Evolutionary conservation across 2,888 invertebrate species (phyloP), one percentile per base, ranked within the genome.

Genomic region (Drosophila limbata): DNA sequence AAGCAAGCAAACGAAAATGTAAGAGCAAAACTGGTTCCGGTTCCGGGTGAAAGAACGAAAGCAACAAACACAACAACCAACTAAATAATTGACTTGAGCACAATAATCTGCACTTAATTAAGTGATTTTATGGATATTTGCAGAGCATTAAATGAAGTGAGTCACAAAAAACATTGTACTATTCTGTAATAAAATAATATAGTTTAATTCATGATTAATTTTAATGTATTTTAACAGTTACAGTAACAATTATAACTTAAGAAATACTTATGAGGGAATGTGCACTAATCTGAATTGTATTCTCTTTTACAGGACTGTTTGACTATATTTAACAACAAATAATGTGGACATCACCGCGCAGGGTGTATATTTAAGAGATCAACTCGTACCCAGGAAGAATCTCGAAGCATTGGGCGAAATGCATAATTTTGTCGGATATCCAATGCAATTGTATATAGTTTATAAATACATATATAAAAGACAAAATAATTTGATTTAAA

Each of bases 331-430:
- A 90, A 78, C 87, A 91, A 90, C 85, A 90, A 89, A 76, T 81
- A 84, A 90, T 89, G 92, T 92, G 92, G 92, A 91, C 92, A 92
- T 92, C 92, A 90, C 92, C 92, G 91, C 92, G 92, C 92, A 92
- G 92, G 92, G 92, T 92, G 92, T 92, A 90, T 91, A 80, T 84
- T 84, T 73, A 77, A 91, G 92, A 91, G 91, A 91, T 92, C 90
- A 91, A 69, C 79, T 76, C 78, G 92, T 92, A 92, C 92, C 92
- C 92, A 91, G 78, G 67, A 77, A 84, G 87, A 91, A 90, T 92
- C 92, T 92, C 92, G 91, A 62, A 65, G 82, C 89, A 82, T 91
- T 91, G 91, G 89, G 82, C 83, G 77, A 77, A 75, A 59, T 60
- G 47, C 59, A 50, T 70, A 53, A 62, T 69, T 77, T 85, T 81